phyloP scores from a whole-genome alignment of 2,888 invertebrate genomes.

The Polyommatus iphigenia region DNA sequence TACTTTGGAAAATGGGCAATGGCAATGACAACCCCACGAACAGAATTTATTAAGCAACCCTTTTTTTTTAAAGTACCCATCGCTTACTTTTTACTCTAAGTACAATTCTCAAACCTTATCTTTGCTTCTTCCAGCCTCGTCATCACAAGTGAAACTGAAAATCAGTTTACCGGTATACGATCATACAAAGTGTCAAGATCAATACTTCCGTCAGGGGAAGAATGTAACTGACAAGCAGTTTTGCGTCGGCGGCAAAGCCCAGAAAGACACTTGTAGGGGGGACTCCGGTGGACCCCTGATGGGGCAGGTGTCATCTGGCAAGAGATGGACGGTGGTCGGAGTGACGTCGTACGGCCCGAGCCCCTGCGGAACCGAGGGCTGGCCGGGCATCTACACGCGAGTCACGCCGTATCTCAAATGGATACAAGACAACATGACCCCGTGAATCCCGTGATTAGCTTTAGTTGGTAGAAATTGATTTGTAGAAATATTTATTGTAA shows the following conservation, averaged over 20 bases:
- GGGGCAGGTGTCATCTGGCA: slow-evolving; percentile 36
- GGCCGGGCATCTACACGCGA: slow-evolving; percentile 63
- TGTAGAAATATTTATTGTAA: neutral
- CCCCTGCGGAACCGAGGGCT: slow-evolving; percentile 47
- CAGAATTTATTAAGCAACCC: too few relatives aligned
- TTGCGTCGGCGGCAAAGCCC: slow-evolving; percentile 40
- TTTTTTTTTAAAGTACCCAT: too few relatives aligned
- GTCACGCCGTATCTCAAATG: slow-evolving; percentile 57
- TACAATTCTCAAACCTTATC: too few relatives aligned
- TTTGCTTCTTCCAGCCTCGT: slow-evolving; percentile 25
- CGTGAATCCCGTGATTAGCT: slow-evolving; percentile 27
- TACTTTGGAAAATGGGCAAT: too few relatives aligned
- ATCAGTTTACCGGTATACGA: slow-evolving; percentile 19
- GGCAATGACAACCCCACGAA: too few relatives aligned
- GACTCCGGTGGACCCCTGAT: slow-evolving; percentile 84
- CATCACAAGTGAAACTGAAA: slow-evolving; percentile 28
- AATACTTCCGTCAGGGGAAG: slow-evolving; percentile 4
- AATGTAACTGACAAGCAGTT: slow-evolving; percentile 31
- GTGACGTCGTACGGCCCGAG: slow-evolving; percentile 32
- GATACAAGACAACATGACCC: slow-evolving; percentile 49
- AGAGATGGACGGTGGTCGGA: slow-evolving; percentile 32
- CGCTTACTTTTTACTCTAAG: too few relatives aligned
- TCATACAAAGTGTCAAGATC: slow-evolving; percentile 3
- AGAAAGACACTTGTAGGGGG: slow-evolving; percentile 80
- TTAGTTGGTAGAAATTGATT: neutral